Conservation (phyloP, 1,140 invertebrate species). For the Gryllus bimaculatus region DNA sequence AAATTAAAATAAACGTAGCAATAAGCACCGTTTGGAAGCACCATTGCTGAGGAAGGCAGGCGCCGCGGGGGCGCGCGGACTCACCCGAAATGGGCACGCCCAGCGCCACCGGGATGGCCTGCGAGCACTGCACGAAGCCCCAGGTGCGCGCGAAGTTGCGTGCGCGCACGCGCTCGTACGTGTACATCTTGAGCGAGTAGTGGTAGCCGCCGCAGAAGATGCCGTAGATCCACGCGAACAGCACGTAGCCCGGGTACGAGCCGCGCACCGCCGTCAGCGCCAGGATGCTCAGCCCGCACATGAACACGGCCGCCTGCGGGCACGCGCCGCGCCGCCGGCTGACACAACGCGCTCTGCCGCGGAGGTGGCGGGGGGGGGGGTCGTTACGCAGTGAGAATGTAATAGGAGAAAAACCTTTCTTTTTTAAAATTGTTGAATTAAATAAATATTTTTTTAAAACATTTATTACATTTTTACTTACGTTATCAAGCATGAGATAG, state of each 20-base stretch:
- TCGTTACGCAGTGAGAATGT: too few relatives aligned
- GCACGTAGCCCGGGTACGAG: slow-evolving; percentile 58
- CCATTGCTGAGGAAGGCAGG: too few relatives aligned
- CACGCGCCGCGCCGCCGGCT: background rate
- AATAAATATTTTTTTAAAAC: too few relatives aligned
- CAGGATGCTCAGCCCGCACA: slow-evolving; percentile 68
- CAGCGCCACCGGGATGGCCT: slow-evolving; percentile 73
- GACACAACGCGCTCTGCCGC: slow-evolving; percentile 31
- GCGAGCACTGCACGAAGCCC: slow-evolving; percentile 83
- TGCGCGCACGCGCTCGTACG: slow-evolving; percentile 72
- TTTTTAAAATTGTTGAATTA: too few relatives aligned
- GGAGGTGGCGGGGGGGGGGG: too few relatives aligned
- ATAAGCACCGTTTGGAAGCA: too few relatives aligned
- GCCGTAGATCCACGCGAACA: slow-evolving; percentile 76
- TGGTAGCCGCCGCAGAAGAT: slow-evolving; percentile 76
- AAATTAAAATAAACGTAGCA: too few relatives aligned
- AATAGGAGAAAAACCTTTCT: too few relatives aligned
- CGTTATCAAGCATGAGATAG: too few relatives aligned
- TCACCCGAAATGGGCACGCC: slow-evolving; percentile 78
- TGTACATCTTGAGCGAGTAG: slow-evolving; percentile 82
- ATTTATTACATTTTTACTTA: too few relatives aligned
- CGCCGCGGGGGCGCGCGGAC: too few relatives aligned
- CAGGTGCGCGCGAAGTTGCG: slow-evolving; percentile 79
- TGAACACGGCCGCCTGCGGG: slow-evolving; percentile 52
- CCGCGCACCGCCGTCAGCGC: slow-evolving; percentile 57